phyloP scores from a whole-genome alignment of 2,797 vertebrate species.

The Rousettus madagascariensis region DNA sequence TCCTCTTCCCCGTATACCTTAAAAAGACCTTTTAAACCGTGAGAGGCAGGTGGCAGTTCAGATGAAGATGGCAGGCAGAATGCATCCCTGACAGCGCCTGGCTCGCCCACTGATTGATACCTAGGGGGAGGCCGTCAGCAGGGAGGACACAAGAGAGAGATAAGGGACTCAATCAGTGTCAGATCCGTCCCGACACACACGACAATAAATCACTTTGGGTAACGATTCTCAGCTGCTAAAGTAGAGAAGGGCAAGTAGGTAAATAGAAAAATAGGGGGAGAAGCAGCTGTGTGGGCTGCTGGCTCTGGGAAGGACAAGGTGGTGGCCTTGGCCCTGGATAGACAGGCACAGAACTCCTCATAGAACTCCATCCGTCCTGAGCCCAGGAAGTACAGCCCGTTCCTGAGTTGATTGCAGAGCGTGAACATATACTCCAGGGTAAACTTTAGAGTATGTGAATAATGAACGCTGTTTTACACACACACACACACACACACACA shows the following conservation, averaged over 20 bases:
- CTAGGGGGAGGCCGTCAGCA: conserved; percentile 76
- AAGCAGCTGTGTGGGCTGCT: not conserved
- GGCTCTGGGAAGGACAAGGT: not conserved
- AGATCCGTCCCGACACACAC: conserved; percentile 74
- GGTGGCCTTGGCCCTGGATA: not conserved
- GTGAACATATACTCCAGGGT: not conserved
- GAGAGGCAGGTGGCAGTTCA: conserved; percentile 72
- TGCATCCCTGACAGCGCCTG: conserved; percentile 76
- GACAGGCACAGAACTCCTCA: no score
- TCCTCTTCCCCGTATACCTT: not conserved
- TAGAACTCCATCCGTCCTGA: not conserved
- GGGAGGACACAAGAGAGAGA: conserved; percentile 74
- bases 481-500: no score
- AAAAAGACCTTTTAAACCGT: conserved; percentile 67
- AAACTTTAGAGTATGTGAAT: not conserved
- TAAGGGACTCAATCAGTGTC: conserved; percentile 85
- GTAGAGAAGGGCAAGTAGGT: conserved; percentile 48
- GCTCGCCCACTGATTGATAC: conserved; percentile 80
- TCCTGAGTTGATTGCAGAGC: not conserved
- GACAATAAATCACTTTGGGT: conserved; percentile 78
- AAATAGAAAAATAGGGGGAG: conserved; percentile 1
- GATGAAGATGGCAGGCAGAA: conserved; percentile 81
- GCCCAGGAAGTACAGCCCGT: not conserved
- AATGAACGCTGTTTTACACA: not conserved
- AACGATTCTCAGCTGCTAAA: conserved; percentile 11